Conservation (phyloP, 2,888 invertebrate genomes). For the Drosophila atroscutellata region DNA sequence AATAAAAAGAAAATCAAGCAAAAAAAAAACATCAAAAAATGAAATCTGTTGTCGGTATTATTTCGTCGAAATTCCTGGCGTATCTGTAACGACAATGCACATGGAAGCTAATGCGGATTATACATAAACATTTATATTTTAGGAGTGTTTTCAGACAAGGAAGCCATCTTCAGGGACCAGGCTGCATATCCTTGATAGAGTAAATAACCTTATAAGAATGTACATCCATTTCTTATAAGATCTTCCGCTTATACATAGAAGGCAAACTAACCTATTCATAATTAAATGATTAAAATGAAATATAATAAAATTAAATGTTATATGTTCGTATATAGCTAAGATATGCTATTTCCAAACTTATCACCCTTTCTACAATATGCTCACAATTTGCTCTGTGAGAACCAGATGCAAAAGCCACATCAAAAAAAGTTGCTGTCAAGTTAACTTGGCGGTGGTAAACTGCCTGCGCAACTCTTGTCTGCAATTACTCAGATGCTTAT, state of each 20-base stretch:
- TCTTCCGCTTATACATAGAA: not conserved
- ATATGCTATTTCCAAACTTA: not conserved
- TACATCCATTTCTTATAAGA: not conserved
- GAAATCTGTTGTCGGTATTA: conserved; percentile 28
- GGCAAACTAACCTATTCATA: too few relatives aligned
- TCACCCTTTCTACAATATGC: not conserved
- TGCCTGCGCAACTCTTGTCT: not conserved
- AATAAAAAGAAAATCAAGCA: not conserved
- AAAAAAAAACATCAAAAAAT: not conserved
- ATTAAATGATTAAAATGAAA: too few relatives aligned
- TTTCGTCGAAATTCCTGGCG: conserved; percentile 12
- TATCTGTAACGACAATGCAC: conserved; percentile 1
- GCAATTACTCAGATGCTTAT: not conserved
- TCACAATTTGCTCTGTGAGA: conserved; percentile 1
- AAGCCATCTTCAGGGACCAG: not conserved
- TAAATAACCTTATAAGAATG: not conserved
- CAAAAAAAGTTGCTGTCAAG: conserved; percentile 4
- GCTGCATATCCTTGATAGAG: not conserved
- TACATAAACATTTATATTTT: not conserved
- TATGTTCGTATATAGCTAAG: not conserved
- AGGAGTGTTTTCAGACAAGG: not conserved
- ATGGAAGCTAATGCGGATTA: not conserved
- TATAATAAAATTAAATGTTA: not conserved
- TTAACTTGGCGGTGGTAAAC: not conserved
- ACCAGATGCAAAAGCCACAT: conserved; percentile 24